Conservation (phyloP, 2,797 vertebrate species). For the Centroberyx gerrardi region DNA sequence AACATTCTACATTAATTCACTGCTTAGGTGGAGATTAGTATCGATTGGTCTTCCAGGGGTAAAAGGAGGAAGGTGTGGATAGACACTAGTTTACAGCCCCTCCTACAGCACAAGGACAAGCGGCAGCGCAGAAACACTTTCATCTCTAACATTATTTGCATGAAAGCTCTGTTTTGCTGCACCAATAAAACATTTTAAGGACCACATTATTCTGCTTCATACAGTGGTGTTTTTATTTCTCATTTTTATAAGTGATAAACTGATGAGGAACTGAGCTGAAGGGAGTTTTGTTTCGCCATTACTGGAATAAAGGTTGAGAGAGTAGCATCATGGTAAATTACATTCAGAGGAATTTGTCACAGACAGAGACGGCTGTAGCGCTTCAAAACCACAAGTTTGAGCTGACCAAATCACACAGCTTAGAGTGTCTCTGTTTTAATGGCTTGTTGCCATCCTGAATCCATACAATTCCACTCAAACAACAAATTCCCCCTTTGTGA, state of each 20-base stretch:
- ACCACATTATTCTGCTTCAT: background rate
- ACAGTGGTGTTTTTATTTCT: too few relatives aligned
- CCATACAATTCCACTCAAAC: conserved; percentile 19
- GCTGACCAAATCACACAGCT: conserved; percentile 28
- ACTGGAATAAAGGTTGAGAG: conserved; percentile 21
- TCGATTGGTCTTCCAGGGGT: conserved; percentile 70
- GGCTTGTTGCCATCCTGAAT: conserved; percentile 17
- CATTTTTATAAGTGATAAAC: background rate
- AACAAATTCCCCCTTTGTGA: conserved; percentile 39
- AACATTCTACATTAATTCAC: conserved; percentile 77
- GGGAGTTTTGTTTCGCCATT: background rate
- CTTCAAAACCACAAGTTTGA: conserved; percentile 22
- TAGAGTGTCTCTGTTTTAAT: conserved; percentile 17
- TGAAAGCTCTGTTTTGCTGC: conserved; percentile 8
- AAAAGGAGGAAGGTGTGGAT: conserved; percentile 36
- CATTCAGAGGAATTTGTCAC: conserved; percentile 24
- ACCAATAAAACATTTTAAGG: conserved; percentile 12
- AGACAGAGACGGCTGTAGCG: background rate
- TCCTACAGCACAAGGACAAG: conserved; percentile 23
- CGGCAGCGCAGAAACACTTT: background rate
- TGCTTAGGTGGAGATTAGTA: conserved; percentile 76
- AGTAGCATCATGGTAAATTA: conserved; percentile 14
- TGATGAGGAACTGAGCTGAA: conserved; percentile 6
- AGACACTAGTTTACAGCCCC: conserved; percentile 39
- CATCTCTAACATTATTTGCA: background rate